Percentiles rank a stretch among this genome's conserved stretches.
phyloP scores from a whole-genome alignment of 2,888 invertebrate species.

The Drosophila infuscata region DNA sequence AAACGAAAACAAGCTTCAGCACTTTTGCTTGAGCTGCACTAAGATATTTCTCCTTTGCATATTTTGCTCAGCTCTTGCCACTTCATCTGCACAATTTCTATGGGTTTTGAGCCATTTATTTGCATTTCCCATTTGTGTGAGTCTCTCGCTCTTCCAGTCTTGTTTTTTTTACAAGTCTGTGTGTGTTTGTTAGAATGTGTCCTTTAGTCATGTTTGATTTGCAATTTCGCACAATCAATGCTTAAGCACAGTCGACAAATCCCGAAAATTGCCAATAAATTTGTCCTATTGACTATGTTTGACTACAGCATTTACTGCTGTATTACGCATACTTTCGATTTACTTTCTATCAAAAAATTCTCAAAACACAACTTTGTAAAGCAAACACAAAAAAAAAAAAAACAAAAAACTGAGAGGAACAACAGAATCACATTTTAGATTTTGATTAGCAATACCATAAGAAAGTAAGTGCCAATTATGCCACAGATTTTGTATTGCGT shows the following conservation, averaged over 20 bases:
- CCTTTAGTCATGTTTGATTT: slow-evolving; percentile 77
- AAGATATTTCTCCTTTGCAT: slow-evolving; percentile 35
- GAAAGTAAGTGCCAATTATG: slow-evolving; percentile 36
- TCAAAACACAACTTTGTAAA: slow-evolving; percentile 23
- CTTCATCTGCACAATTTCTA: slow-evolving; percentile 64
- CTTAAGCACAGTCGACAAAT: slow-evolving; percentile 66
- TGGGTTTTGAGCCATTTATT: slow-evolving; percentile 67
- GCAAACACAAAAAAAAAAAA: not conserved
- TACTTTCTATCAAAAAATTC: slow-evolving; percentile 2
- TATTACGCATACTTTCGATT: slow-evolving; percentile 29
- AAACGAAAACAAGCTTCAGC: slow-evolving; percentile 14
- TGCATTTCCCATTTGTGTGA: slow-evolving; percentile 60
- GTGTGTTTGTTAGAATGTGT: slow-evolving; percentile 40
- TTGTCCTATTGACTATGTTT: slow-evolving; percentile 73
- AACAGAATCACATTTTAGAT: slow-evolving; percentile 1
- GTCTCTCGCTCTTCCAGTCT: slow-evolving; percentile 4
- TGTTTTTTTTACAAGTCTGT: not conserved
- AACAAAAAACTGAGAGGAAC: not conserved
- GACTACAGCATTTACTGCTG: slow-evolving; percentile 62
- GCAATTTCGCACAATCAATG: slow-evolving; percentile 77
- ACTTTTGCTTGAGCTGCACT: slow-evolving; percentile 45
- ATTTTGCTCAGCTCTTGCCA: slow-evolving; percentile 24
- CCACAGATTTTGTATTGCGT: slow-evolving; percentile 20
- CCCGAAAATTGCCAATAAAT: slow-evolving; percentile 79
- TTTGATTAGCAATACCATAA: slow-evolving; percentile 32